Conservation (phyloP, 2,797 vertebrate species). For the Chloroceryle amazona region DNA sequence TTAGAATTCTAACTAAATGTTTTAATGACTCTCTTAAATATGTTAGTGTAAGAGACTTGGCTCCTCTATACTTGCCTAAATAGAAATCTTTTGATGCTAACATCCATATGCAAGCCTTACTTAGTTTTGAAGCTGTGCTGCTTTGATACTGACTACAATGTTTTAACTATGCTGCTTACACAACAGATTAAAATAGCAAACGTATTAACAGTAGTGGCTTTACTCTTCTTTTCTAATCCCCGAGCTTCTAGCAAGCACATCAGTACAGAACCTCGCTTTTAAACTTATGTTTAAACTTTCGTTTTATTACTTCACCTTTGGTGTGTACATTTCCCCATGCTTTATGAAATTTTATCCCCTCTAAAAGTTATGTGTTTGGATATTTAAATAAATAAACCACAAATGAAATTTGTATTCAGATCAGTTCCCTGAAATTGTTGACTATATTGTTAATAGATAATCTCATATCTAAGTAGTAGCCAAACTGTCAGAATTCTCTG, state of each 20-base stretch:
- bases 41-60: not conserved
- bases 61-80: not conserved
- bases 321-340: not conserved
- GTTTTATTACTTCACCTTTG: not conserved
- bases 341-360: not conserved
- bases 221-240: not conserved
- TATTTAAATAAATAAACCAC: not conserved
- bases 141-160: not conserved
- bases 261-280: not conserved
- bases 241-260: not conserved
- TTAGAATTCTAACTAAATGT: not conserved
- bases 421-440: not conserved
- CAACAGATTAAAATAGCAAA: not conserved
- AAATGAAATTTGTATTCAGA: not conserved
- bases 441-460: not conserved
- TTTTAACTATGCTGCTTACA: not conserved
- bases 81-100: not conserved
- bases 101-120: not conserved
- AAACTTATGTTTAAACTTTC: not conserved
- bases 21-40: not conserved
- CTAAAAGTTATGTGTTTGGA: not conserved
- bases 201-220: constrained; percentile 5
- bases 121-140: not conserved
- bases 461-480: not conserved
- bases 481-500: not conserved